Evolutionary conservation across 2,888 invertebrate species (phyloP).

Genomic region (Parnassius apollo): DNA sequence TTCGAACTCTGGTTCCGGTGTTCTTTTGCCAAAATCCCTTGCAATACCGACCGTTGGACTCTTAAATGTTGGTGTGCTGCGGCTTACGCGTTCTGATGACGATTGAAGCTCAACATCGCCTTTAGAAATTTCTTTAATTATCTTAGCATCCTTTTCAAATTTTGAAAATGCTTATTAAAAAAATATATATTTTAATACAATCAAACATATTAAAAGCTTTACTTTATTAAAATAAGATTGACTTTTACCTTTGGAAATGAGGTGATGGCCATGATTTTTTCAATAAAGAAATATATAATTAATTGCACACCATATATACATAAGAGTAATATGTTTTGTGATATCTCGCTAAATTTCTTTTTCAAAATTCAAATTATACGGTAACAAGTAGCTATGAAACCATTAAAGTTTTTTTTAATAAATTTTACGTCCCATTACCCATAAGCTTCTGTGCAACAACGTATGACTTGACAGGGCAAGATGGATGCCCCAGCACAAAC

Average conservation of each 20-base stretch:
- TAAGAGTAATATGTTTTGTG: too few relatives aligned
- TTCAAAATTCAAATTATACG: too few relatives aligned
- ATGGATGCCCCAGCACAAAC: conserved; percentile 30
- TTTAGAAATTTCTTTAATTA: conserved; percentile 43
- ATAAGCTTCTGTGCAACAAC: conserved; percentile 37
- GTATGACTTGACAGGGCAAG: conserved; percentile 29
- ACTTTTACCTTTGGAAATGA: too few relatives aligned
- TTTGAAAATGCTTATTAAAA: too few relatives aligned
- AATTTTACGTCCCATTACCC: conserved; percentile 43
- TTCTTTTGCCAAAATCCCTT: conserved; percentile 74
- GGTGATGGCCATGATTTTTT: too few relatives aligned
- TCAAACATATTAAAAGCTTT: too few relatives aligned
- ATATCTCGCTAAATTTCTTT: too few relatives aligned
- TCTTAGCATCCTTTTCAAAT: too few relatives aligned
- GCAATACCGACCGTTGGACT: conserved; percentile 66
- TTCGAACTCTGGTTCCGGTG: conserved; percentile 59
- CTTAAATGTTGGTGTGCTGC: conserved; percentile 69
- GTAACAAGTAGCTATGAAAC: conserved; percentile 1
- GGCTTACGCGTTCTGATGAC: conserved; percentile 51
- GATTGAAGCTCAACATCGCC: conserved; percentile 63
- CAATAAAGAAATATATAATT: too few relatives aligned
- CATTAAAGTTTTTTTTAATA: conserved; percentile 36
- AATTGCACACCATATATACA: too few relatives aligned
- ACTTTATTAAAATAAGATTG: too few relatives aligned
- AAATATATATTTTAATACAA: too few relatives aligned